Base-by-base conservation (phyloP, 2,113 vertebrate species). In the Phocoena phocoena region DNA sequence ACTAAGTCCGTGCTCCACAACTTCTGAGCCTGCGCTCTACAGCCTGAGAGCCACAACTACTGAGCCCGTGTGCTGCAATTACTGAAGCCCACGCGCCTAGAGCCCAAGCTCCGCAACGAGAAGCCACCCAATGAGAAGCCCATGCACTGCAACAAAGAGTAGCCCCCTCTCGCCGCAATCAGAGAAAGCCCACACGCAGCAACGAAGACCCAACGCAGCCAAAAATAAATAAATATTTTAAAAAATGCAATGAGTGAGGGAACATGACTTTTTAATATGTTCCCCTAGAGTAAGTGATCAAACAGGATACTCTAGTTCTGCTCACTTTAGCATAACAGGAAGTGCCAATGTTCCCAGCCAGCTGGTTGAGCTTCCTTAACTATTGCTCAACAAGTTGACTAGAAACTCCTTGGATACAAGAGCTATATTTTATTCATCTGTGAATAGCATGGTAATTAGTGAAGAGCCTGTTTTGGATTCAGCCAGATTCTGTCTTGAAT, bases 381-480 rank as follows among this genome's bases (percentile, higher is more conserved):
- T 25, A 74, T 47, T 36, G 50, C 44, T 96, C 26, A 25, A 53
- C 70, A 93, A 87, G 44, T 17, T 62, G 73, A 41, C 85, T n/a
- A 38, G 41, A 26, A 87, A 67, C 41, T 76, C 41, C 58, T 83
- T 6, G 50, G 50, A 91, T 6, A 9, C 13, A 55, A 67, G 28
- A 63, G 36, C 71, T 21, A 0, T 79, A 31, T 77, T 74, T 90
- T 85, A 84, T 38, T 79, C 86, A 82, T 76, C 97, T 58, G 41
- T 65, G 92, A 86, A 36, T 7, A 93, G 28, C 73, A 25, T 2
- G 1, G 53, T 28, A 53, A 80, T 70, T 71, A 74, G 65, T 76
- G 83, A 76, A 77, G 23, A 90, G 73, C 33, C 63, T 74, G 55
- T 73, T 95, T 95, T 77, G 84, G 65, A 88, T 38, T 95, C 81